Conservation (phyloP, 2,888 invertebrate species). For the Melitaea athalia region DNA sequence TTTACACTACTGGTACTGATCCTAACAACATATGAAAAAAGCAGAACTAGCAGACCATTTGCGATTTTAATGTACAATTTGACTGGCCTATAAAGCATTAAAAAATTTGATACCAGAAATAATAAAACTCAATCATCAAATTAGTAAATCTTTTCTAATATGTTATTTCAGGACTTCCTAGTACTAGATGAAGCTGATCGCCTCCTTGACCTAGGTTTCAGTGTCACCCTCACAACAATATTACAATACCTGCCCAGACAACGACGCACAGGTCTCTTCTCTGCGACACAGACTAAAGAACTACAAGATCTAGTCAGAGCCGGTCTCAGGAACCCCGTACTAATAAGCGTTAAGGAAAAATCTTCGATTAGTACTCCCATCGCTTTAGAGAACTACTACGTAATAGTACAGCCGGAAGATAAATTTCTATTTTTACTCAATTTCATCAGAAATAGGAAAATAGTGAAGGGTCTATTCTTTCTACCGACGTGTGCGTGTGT, state of each 20-base stretch:
- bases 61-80: too few relatives aligned
- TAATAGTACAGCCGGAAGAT: conserved; percentile 88
- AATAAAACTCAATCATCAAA: not conserved
- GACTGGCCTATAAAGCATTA: too few relatives aligned
- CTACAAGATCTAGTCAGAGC: conserved; percentile 95
- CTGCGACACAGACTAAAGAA: conserved; percentile 98
- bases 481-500: conserved; percentile 98
- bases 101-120: too few relatives aligned
- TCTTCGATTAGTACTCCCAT: conserved; percentile 87
- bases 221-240: conserved; percentile 91
- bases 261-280: conserved; percentile 98
- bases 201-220: conserved; percentile 95
- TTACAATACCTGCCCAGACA: conserved; percentile 95
- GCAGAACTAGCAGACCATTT: too few relatives aligned
- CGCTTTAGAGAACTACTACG: conserved; percentile 89
- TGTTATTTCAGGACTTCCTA: conserved; percentile 90
- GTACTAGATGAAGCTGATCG: conserved; percentile 98
- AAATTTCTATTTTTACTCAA: conserved; percentile 91
- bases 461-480: conserved; percentile 89
- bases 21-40: too few relatives aligned
- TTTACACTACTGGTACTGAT: too few relatives aligned
- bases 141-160: not conserved
- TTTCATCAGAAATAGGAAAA: conserved; percentile 86
- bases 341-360: conserved; percentile 95
- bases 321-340: conserved; percentile 95